A percentile compares a stretch with the other conserved stretches of the same genome.
These are phyloP conservation scores for Diplodus puntazzo DNA, from an alignment of 2,797 vertebrate species.

Conservation along the genomic window DNA sequence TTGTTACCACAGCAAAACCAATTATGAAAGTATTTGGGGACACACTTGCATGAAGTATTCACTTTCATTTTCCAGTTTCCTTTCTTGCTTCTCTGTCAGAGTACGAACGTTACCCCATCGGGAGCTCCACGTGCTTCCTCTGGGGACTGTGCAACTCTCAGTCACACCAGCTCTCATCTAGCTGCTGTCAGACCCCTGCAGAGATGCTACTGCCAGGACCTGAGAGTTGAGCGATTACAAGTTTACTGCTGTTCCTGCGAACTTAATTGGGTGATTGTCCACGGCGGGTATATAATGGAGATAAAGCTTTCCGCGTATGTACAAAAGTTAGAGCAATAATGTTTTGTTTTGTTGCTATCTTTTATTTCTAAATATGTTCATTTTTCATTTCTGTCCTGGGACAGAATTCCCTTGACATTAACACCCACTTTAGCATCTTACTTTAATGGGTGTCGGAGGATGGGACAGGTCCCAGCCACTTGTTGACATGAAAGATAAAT, in stretches of 20 bases:
- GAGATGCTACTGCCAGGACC: slow-evolving; percentile 34
- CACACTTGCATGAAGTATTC: slow-evolving; percentile 17
- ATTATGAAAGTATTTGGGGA: not conserved
- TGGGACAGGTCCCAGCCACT: no score
- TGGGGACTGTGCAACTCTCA: slow-evolving; percentile 35
- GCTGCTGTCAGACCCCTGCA: slow-evolving; percentile 63
- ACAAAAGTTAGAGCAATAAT: not conserved
- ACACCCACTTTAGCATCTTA: not conserved
- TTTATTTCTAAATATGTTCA: not conserved
- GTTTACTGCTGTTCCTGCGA: slow-evolving; percentile 39
- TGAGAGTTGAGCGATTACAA: slow-evolving; percentile 23
- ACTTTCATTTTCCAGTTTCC: slow-evolving; percentile 12
- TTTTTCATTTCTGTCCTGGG: not conserved
- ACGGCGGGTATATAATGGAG: not conserved
- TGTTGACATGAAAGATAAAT: no score
- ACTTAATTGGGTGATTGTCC: slow-evolving; percentile 35
- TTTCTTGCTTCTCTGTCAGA: slow-evolving; percentile 24
- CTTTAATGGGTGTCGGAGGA: no score
- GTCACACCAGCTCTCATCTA: slow-evolving; percentile 54
- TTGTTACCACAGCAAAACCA: slow-evolving; percentile 7
- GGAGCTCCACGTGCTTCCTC: slow-evolving; percentile 36
- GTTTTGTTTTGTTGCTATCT: not conserved
- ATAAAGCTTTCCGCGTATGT: not conserved
- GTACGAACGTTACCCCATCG: slow-evolving; percentile 40
- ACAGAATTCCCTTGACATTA: not conserved